Percentiles rank a stretch among this genome's conserved stretches.
phyloP scores from a whole-genome alignment of 2,113 vertebrate species.

The Percopsis transmontana region DNA sequence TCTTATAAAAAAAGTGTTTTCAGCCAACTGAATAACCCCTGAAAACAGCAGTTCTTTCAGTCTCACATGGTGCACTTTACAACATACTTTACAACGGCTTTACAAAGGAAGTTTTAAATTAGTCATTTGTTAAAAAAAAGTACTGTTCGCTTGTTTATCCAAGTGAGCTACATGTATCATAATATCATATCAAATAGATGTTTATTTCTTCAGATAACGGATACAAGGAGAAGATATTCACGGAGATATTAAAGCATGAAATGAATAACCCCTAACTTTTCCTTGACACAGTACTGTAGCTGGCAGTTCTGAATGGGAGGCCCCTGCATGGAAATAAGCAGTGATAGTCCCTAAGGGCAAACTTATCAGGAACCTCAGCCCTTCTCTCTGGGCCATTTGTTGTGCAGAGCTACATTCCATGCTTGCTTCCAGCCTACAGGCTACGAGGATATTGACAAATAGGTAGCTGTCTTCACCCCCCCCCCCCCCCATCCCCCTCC shows the following conservation, averaged over 20 bases:
- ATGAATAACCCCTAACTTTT: background rate
- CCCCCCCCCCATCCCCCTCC: background rate
- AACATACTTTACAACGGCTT: background rate
- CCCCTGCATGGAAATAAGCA: conserved; percentile 18
- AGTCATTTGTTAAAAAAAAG: too few species aligned
- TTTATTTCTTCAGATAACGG: too few species aligned
- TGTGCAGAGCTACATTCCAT: conserved; percentile 31
- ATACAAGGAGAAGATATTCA: background rate
- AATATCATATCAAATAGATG: too few species aligned
- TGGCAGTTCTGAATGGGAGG: background rate
- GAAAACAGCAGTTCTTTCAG: too few species aligned
- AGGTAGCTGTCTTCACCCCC: conserved; percentile 24
- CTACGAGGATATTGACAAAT: conserved; percentile 56
- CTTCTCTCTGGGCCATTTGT: conserved; percentile 55
- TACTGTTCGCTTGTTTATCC: too few species aligned
- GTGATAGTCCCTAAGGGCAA: conserved; percentile 27
- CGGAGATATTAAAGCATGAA: background rate
- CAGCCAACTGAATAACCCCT: too few species aligned
- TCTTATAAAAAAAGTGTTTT: too few species aligned
- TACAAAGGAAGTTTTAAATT: background rate
- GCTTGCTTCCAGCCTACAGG: conserved; percentile 39
- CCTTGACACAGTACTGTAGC: background rate
- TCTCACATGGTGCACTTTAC: too few species aligned
- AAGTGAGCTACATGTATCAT: too few species aligned
- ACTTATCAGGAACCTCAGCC: conserved; percentile 44